Conservation (phyloP, 2,113 vertebrate species). For the Telmatochromis sp. region DNA sequence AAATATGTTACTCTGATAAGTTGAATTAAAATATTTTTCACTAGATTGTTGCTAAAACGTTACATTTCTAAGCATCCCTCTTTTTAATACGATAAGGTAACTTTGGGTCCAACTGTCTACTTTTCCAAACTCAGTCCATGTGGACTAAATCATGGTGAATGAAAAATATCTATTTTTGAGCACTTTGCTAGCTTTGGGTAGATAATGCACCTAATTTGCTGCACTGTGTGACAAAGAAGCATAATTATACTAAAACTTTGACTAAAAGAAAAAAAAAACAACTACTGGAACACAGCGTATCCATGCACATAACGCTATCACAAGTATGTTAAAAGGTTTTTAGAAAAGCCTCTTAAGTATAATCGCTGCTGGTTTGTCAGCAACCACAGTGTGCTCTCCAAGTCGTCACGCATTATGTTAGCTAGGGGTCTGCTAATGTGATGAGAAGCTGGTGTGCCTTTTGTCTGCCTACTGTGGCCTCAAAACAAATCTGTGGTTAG, state of each 20-base stretch:
- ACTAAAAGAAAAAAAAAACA: background rate
- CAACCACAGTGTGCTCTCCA: slow-evolving; percentile 7
- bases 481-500: background rate
- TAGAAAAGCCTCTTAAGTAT: background rate
- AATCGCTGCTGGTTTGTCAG: background rate
- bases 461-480: slow-evolving; percentile 2
- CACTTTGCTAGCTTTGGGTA: background rate
- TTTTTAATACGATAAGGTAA: background rate
- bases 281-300: background rate
- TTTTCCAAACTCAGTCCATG: background rate
- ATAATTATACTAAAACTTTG: background rate
- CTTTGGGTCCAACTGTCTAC: background rate
- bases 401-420: slow-evolving; percentile 2
- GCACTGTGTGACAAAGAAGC: background rate
- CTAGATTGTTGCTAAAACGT: background rate
- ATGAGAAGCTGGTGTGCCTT: slow-evolving; percentile 33
- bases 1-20: background rate
- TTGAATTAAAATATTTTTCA: background rate
- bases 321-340: background rate
- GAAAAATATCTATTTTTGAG: background rate
- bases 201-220: background rate
- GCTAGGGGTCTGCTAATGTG: slow-evolving; percentile 16
- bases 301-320: background rate
- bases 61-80: background rate
- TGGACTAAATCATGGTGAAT: background rate